These are phyloP conservation scores for Thunnus albacares DNA, from an alignment of 2,797 vertebrate genomes.

Conservation along the genomic window DNA sequence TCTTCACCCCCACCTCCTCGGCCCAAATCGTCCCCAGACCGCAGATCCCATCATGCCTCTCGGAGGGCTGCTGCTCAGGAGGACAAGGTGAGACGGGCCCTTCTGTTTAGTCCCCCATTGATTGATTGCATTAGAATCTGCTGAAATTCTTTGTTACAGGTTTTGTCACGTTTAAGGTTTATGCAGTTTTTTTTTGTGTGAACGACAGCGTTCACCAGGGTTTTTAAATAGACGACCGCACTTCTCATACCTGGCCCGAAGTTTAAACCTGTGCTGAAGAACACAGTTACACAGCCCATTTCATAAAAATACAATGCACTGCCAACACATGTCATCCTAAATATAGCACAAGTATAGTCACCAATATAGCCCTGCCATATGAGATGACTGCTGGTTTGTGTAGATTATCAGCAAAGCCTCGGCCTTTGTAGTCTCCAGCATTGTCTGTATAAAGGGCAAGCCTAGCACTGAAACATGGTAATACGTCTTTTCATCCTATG, in stretches of 20 bases:
- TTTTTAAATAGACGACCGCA: constrained; percentile 5
- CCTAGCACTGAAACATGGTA: constrained; percentile 18
- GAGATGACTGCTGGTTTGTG: constrained; percentile 55
- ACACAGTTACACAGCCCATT: constrained; percentile 7
- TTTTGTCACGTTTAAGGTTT: not conserved
- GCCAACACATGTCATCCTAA: constrained; percentile 55
- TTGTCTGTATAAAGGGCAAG: constrained; percentile 40
- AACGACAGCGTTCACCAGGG: not conserved
- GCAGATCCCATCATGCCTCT: constrained; percentile 70
- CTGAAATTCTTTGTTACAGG: constrained; percentile 3
- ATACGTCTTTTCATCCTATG: constrained; percentile 20
- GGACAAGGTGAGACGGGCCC: constrained; percentile 79
- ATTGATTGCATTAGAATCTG: not conserved
- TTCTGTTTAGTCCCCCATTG: constrained; percentile 1
- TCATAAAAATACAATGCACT: constrained; percentile 47
- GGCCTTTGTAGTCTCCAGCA: constrained; percentile 56
- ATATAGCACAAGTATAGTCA: constrained; percentile 62
- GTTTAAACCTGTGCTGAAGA: constrained; percentile 30
- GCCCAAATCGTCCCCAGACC: constrained; percentile 83
- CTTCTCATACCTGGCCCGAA: constrained; percentile 21
- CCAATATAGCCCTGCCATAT: constrained; percentile 47
- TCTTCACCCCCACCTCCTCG: constrained; percentile 82
- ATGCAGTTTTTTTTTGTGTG: not conserved
- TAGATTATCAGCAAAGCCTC: constrained; percentile 55
- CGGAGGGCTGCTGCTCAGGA: constrained; percentile 68